Evolutionary conservation across 2,797 vertebrate genomes (phyloP), one percentile per base, ranked within the genome.

Genomic region (Lateolabrax maculatus): DNA sequence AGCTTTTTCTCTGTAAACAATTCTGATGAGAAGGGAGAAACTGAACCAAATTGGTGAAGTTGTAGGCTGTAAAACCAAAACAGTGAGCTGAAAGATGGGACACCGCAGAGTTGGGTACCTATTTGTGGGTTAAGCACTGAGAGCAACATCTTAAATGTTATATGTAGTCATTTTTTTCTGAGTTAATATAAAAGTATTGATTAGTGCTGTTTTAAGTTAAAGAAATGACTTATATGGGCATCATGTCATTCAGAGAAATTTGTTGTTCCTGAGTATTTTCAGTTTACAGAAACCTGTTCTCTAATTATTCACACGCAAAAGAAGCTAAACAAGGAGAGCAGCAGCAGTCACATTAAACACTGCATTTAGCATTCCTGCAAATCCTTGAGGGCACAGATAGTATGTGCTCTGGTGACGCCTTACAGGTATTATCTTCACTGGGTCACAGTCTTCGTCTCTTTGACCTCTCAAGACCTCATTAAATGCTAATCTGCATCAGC

Each of bases 381-480:
- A 71, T 62, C 73, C 51, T 71, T 3, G 6, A 31, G 39, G 71
- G 36, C 31, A 64, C 65, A 71, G 78, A 66, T 52, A 55, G 31
- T 16, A 2, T 75, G 37, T 57, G 11, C 57, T 16, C 37, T 65
- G 13, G 56, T 78, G 79, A 83, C 41, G 37, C 49, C 44, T 60
- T 21, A 41, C 56, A 75, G 70, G 81, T 76, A 75, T 85, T 57
- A 65, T 44, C 73, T 84, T 70, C 51, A 67, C 74, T 12, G 16
- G 36, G 72, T 52, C 41, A 21, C 46, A 9, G 44, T 75, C 37
- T n/a, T 67, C 0, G 6, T 58, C 46, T 44, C 23, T 63, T 19
- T 73, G 69, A 77, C 69, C 55, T 53, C 62, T 34, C 1, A 36
- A 46, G 49, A 64, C 53, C 61, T 61, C 3, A 63, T 66, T 31